phyloP scores from a whole-genome alignment of 2,888 invertebrate genomes.

The Drosophila stalkeri region DNA sequence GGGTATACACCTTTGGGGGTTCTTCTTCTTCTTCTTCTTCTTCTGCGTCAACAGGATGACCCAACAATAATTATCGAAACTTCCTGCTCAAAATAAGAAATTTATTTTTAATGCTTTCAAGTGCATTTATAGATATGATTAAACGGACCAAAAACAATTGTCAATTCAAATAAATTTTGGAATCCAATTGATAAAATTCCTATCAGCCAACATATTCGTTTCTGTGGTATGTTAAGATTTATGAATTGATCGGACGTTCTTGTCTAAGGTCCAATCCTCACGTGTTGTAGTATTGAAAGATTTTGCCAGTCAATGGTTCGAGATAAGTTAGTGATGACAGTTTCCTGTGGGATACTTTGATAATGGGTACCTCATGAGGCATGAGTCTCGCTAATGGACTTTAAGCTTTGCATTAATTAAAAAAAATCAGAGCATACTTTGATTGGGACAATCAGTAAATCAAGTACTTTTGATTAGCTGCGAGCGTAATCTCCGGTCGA shows the following conservation, averaged over 20 bases:
- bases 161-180: neutral
- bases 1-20: neutral
- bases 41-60: neutral
- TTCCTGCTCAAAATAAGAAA: neutral
- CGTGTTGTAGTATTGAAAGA: neutral
- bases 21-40: neutral
- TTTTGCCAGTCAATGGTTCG: neutral
- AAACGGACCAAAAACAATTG: neutral
- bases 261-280: slow-evolving; percentile 6
- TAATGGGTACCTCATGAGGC: neutral
- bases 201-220: neutral
- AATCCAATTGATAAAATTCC: neutral
- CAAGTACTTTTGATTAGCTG: slow-evolving; percentile 23
- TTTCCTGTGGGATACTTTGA: slow-evolving; percentile 6
- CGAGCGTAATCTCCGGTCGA: slow-evolving; percentile 1
- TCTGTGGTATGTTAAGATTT: neutral
- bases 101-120: neutral
- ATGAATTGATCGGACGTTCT: neutral
- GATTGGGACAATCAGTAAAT: slow-evolving; percentile 11
- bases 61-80: neutral
- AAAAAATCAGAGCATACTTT: neutral
- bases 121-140: slow-evolving; percentile 1
- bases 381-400: slow-evolving; percentile 10
- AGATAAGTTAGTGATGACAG: neutral
- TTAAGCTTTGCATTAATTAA: slow-evolving; percentile 19